Conservation (phyloP, 2,113 vertebrate species). For the Aptenodytes patagonicus region DNA sequence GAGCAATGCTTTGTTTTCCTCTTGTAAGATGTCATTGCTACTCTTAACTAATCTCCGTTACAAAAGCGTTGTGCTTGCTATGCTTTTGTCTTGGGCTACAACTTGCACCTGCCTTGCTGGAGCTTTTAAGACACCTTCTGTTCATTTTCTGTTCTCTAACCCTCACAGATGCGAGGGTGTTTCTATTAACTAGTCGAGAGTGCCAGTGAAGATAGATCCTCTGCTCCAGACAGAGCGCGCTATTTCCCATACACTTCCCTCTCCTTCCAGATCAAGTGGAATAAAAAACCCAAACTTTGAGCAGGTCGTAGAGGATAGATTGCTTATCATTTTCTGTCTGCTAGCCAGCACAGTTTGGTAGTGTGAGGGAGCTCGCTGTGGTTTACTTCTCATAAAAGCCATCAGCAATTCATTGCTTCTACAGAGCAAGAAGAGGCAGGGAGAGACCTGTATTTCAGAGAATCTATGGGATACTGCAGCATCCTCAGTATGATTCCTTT, state of each 20-base stretch:
- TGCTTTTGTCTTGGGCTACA: neutral
- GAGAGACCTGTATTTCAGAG: neutral
- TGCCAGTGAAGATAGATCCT: neutral
- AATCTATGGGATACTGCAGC: neutral
- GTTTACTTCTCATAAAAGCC: neutral
- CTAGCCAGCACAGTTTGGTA: neutral
- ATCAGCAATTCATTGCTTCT: neutral
- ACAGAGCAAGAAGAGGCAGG: neutral
- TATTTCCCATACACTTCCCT: neutral
- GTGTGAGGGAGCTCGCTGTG: neutral
- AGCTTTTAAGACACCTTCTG: neutral
- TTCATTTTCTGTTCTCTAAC: neutral
- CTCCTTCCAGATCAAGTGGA: neutral
- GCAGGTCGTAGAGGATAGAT: neutral
- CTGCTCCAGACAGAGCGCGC: fast-evolving
- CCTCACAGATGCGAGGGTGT: neutral
- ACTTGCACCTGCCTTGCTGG: neutral
- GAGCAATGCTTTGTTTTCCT: neutral
- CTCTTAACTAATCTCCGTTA: neutral
- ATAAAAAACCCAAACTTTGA: neutral
- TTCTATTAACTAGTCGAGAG: neutral
- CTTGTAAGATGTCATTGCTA: neutral
- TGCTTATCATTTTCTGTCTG: neutral
- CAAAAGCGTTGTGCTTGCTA: neutral
- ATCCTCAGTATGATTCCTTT: neutral